Evolutionary conservation across 2,797 vertebrate species (phyloP), one percentile per base, ranked within the genome.

Genomic region (Typhlichthys eigenmanni): DNA sequence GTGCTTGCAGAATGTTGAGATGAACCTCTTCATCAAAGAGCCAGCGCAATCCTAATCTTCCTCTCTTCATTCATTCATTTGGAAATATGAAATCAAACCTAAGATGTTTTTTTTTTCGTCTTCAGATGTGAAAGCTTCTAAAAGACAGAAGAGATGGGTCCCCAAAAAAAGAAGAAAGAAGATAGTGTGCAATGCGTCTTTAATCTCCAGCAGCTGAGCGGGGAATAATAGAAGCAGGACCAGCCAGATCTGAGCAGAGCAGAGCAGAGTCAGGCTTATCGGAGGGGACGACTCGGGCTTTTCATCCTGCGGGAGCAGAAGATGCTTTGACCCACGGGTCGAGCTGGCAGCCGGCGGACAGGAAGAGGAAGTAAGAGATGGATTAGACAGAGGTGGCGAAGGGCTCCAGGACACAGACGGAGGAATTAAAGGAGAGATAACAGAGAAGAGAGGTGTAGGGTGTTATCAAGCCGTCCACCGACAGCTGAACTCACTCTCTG

Each of bases 351-450:
- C n/a, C 48, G 24, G 72, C 76, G 69, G 60, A 62, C 78, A 77
- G 51, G 58, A 43, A 73, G 46, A 76, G 62, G 67, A 78, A 74
- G 71, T 76, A 74, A 74, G 68, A 75, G 62, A 55, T 50, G 80
- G 78, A 84, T 84, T 83, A 84, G 55, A 55, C 73, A 38, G 51
- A 68, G 66, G 54, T 66, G 64, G 56, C 73, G 74, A 81, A 80
- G 70, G 62, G 67, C 72, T 78, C 70, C 17, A 48, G 67, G 72
- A 76, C 76, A 55, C 58, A 66, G 65, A 79, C 61, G 53, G 69
- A 81, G 67, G 80, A 81, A 83, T 84, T 83, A 84, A 81, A 79
- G 72, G 66, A 58, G 62, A 74, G 82, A 81, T 83, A 83, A 83
- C 80, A 84, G 80, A 71, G 63, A 72, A 73, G 58, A 54, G 59